Evolutionary conservation across 1,140 invertebrate genomes (phyloP), one percentile per base, ranked within the genome.

Genomic region (Ericerus pela): DNA sequence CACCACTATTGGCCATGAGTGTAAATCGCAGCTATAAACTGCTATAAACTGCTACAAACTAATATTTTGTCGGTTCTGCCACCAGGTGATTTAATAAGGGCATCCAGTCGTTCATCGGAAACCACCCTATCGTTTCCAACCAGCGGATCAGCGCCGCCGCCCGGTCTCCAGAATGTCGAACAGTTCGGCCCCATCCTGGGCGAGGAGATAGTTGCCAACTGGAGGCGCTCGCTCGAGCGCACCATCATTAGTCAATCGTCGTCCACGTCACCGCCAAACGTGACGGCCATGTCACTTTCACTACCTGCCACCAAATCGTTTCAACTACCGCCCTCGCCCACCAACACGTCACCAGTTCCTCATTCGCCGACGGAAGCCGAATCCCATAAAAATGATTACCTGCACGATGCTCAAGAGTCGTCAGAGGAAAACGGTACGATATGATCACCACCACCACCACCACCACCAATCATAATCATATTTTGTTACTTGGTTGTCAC

Each of bases 141-240:
- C 53, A 52, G 54, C 20, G 37, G 51, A 57, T 18, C 52, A 24
- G 24, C 51, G 38, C 58, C 57, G 56, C 56, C 54, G 24, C 77
- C 76, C 36, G 71, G 76, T 53, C 75, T 79, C 28, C 79, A 80
- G 68, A 81, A 79, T 66, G 79, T 81, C 62, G 79, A 82, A 67
- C 75, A 76, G 26, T 82, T 81, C 67, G 78, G 79, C 63, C 77
- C 77, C 37, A 74, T 84, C 59, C 72, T 84, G 56, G 81, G 81
- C 63, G 81, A 85, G 69, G 82, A 85, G 67, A 81, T 85, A 61
- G 81, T 84, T 60, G 80, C 81, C 60, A 81, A 82, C 67, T 85
- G 82, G 81, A 75, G 82, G 65, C 75, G 80, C 63, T 78, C 77
- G 61, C 73, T 84, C 63, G 80, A 83, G 68, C 71, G 76, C 54